Evolutionary conservation across 2,888 invertebrate species (phyloP), one percentile per base, ranked within the genome.

Genomic region (Scaptomyza reducta): DNA sequence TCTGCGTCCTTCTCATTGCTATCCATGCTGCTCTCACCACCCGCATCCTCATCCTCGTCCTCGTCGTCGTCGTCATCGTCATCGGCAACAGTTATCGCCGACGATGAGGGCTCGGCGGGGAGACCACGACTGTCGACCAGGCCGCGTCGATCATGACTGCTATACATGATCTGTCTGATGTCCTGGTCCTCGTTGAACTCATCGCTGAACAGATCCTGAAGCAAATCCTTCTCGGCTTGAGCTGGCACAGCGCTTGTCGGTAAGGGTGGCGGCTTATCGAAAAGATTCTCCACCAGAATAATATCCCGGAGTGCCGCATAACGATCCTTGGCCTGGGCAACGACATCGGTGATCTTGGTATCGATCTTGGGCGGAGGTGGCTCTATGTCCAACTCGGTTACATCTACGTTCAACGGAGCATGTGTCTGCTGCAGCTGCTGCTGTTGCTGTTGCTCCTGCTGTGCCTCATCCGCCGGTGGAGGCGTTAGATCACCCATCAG

Each of bases 291-390:
- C 0, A 94, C 95, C 58, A 94, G 92, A 38, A 96, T 96, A 11
- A 95, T 94, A 87, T 96, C 96, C 0, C 97, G 93, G 51, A 97
- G 91, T 0, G 97, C 97, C 0, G 97, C 97, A 89, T 97, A 97
- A 81, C 95, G 94, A 91, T 96, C 96, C 73, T 93, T 93, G n/a
- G 93, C 92, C 56, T 92, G 92, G 1, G 93, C 92, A 18, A 92
- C 90, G 11, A 92, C 92, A 77, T 92, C 91, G 0, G 92, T 91
- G 25, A 92, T 92, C 75, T 92, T 92, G 13, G 93, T 93, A 64
- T 94, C 94, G 38, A 90, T 90, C 67, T 90, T 92, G 13, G 86
- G 77, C 2, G 90, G 79, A 11, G 84, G 79, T 14, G 86, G 74
- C 41, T 51, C 68, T 38, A 64, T 6, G 0, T 73, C 80, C 46